These are phyloP conservation scores for Amphiura filiformis DNA, from an alignment of 35 echinoderm and acorn worm species.

Conservation along the genomic window DNA sequence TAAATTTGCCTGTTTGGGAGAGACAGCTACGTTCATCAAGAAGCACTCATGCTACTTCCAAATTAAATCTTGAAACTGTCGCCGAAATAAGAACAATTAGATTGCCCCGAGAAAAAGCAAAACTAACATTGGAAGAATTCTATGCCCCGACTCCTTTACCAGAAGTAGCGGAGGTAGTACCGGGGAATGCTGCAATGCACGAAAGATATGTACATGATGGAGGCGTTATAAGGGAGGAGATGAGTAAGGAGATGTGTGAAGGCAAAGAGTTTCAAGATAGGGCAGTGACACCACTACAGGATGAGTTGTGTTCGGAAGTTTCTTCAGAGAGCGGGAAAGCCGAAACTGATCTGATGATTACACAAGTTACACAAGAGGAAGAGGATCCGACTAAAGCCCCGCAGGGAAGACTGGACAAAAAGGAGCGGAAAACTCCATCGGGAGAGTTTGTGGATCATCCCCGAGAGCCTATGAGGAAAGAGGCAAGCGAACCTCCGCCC, in stretches of 20 bases:
- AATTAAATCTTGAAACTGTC: constrained; percentile 15
- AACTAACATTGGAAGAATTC: constrained; percentile 79
- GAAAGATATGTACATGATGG: no score
- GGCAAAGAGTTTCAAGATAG: background rate
- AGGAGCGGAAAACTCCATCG: background rate
- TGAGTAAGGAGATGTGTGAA: background rate
- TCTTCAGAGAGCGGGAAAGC: background rate
- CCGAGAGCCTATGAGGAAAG: background rate
- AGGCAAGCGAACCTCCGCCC: background rate
- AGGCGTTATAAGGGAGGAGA: background rate
- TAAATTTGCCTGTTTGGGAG: background rate
- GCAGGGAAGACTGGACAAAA: background rate
- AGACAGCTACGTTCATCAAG: background rate
- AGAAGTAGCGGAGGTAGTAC: constrained; percentile 27
- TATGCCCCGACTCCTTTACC: constrained; percentile 88
- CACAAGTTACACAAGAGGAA: background rate
- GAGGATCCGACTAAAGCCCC: background rate
- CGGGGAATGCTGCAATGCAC: background rate
- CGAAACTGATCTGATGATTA: background rate
- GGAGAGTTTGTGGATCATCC: constrained; percentile 2
- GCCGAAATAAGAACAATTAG: constrained; percentile 4
- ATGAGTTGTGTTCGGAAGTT: background rate
- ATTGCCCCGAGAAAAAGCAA: constrained; percentile 28
- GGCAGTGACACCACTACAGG: background rate
- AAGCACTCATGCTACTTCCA: constrained; percentile 4